A percentile compares a stretch with the other conserved stretches of the same genome.
phyloP scores from a whole-genome alignment of 2,797 vertebrate genomes.

The Acridotheres tristis region DNA sequence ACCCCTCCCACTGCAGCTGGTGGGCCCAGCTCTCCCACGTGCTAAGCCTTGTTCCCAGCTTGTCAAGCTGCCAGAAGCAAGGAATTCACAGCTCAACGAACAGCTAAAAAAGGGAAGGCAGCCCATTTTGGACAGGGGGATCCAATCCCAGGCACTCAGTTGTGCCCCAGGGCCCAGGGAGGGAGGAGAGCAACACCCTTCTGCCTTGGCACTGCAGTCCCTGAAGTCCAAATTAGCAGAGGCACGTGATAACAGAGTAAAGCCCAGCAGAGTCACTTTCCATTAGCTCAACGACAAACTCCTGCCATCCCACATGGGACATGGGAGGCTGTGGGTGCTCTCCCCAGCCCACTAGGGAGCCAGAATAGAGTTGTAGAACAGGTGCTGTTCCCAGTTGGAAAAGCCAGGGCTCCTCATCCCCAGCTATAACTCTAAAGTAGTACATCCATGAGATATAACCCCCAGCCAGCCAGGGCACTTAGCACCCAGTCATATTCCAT shows the following conservation, averaged over 20 bases:
- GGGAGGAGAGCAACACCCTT: conserved; percentile 46
- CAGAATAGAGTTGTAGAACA: neutral
- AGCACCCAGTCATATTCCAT: neutral
- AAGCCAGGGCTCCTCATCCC: neutral
- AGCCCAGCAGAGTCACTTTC: conserved; percentile 68
- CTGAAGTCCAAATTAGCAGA: conserved; percentile 67
- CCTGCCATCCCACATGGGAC: neutral
- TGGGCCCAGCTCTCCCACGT: conserved; percentile 83
- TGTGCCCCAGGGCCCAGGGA: conserved; percentile 76
- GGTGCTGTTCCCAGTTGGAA: neutral
- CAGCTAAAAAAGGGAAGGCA: conserved; percentile 96
- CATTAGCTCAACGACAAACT: conserved; percentile 73
- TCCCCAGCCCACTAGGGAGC: neutral
- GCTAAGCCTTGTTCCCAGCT: conserved; percentile 85
- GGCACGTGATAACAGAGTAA: conserved; percentile 70
- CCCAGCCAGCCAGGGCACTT: neutral
- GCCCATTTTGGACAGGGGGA: conserved; percentile 88
- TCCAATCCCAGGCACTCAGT: conserved; percentile 85
- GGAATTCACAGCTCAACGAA: conserved; percentile 90
- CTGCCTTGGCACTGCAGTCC: conserved; percentile 42
- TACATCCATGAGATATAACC: rapidly evolving
- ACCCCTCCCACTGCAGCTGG: conserved; percentile 52
- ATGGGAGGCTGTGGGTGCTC: neutral
- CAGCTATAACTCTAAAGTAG: neutral
- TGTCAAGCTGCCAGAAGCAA: conserved; percentile 87